Evolutionary conservation across 2,888 invertebrate species (phyloP), one percentile per base, ranked within the genome.

Genomic region (Phaonia tiefii): DNA sequence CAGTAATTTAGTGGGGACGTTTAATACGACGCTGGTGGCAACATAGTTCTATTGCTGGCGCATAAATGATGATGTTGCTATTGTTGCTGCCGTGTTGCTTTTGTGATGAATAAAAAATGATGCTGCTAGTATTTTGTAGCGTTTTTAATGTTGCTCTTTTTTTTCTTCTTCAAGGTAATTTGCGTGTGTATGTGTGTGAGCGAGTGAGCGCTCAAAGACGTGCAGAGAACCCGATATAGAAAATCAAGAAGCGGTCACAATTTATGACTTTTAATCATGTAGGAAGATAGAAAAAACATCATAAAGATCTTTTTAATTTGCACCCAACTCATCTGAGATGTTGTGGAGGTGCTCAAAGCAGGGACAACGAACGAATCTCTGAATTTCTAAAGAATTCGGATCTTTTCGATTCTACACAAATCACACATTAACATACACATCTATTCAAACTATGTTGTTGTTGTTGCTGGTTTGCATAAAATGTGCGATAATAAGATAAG

Each of bases 121-220:
- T 74, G 66, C 74, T 66, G 74, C 66, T n/a, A 60, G 67, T 56
- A 11, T 75, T 66, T 65, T n/a, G 39, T 39, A 42, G 20, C 39
- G 49, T 51, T 54, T 74, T 66, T 44, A 26, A 65, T 26, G 4
- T 72, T 66, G 54, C 39, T 74, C 46, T 60, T 67, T 75, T 26
- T 31, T 31, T n/a, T n/a, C n/a, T n/a, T 8, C 31, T 31, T 75
- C 75, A 70, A 75, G 75, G 75, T 75, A 75, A 75, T 37, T 51
- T 63, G 51, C 31, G 8, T 46, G 51, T 37, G 31, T 22, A 42
- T 31, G 31, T 31, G 31, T 5, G 3, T 31, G 31, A 5, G 31
- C 4, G 3, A 31, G 31, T 31, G 31, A 8, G n/a, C 51, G 25
- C 15, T 1, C 4, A 20, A 8, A 65, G 39, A 42, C 13, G 10